Evolutionary conservation across 2,888 invertebrate genomes (phyloP).

Genomic region (Dexiosoma caninum): DNA sequence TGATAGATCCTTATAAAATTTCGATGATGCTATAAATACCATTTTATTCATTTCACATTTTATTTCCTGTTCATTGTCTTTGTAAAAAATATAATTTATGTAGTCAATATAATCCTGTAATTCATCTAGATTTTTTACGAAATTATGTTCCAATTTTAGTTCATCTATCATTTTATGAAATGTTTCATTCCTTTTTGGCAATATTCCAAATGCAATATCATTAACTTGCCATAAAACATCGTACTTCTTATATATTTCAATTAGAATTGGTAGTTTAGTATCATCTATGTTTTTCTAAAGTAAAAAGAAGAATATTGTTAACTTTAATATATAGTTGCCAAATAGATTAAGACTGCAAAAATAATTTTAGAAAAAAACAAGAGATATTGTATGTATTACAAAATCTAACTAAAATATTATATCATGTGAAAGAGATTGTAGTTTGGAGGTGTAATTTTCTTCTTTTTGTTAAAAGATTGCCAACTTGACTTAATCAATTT

Average conservation of each 20-base stretch:
- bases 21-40: slow-evolving; percentile 35
- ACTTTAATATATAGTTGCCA: too few species aligned
- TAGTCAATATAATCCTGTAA: slow-evolving; percentile 47
- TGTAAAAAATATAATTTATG: slow-evolving; percentile 34
- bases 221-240: slow-evolving; percentile 57
- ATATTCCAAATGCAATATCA: slow-evolving; percentile 49
- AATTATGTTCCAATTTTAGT: slow-evolving; percentile 30
- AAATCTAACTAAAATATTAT: too few species aligned
- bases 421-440: too few species aligned
- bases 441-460: too few species aligned
- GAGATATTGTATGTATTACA: too few species aligned
- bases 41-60: slow-evolving; percentile 47
- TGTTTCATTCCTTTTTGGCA: slow-evolving; percentile 41
- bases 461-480: too few species aligned
- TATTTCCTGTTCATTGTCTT: slow-evolving; percentile 50
- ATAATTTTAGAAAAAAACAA: too few species aligned
- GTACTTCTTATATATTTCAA: slow-evolving; percentile 54
- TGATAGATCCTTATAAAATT: slow-evolving; percentile 24
- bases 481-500: too few species aligned
- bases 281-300: slow-evolving; percentile 46
- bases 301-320: background rate
- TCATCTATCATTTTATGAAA: slow-evolving; percentile 48
- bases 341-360: too few species aligned
- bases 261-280: slow-evolving; percentile 28
- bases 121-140: slow-evolving; percentile 28